Base-by-base conservation (phyloP, 2,797 vertebrate species). In the Euthynnus affinis region DNA sequence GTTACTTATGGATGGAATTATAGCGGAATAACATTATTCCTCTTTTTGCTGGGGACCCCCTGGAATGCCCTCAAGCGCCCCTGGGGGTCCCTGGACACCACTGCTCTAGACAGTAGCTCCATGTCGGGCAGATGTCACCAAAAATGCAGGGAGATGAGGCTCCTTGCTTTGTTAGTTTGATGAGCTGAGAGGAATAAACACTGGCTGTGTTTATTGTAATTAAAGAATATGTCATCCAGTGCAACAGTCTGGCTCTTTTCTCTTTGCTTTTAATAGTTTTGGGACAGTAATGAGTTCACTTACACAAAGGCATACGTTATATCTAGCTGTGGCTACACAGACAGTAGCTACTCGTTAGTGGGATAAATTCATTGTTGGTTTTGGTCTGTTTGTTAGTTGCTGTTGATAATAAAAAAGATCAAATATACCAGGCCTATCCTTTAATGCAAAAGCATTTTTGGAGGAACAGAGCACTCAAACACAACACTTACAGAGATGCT, bases 221-320 rank as follows among this genome's bases (percentile, higher is more conserved):
- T 76, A 78, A 85, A 84, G 23, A 57, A 85, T 70, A 76, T 76
- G 59, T 74, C 68, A 78, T 71, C 69, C 74, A 55, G 15, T 80
- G 46, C 42, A 65, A 27, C 32, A 46, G 74, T 22, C 42, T 72
- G 69, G 27, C 69, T 73, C 66, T 61, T 63, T 68, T 63, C 66
- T 59, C 25, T 58, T 40, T 29, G 9, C 71, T 84, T 83, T 62
- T 74, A 70, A 76, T 77, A 23, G 29, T 74, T 79, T 83, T 84
- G 80, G 80, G 77, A 81, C 29, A 42, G 37, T 42, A 49, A 52
- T 15, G 71, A 69, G 57, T 73, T 83, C 46, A 79, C 1, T 37
- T 29, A 73, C 76, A 58, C 66, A 64, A 42, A 80, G 46, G 40
- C 57, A 48, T 70, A 69, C n/a, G 52, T 20, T 83, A 55, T 65